Evolutionary conservation across 2,888 invertebrate genomes (phyloP).

Genomic region (Lithophane leautieri): DNA sequence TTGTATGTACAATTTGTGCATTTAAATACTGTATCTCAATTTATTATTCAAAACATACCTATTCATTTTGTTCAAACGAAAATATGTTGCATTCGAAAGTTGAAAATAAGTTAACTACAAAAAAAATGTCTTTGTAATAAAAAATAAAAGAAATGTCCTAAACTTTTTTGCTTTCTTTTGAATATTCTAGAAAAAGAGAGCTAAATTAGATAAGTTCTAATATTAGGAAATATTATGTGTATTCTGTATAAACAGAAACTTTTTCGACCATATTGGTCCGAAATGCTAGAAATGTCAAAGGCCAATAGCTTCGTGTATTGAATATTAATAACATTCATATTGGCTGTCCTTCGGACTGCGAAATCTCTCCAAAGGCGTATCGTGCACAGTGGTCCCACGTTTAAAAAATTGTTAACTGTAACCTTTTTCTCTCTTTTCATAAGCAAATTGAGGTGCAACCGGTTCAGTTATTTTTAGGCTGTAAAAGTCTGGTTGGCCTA

Average conservation of each 20-base stretch:
- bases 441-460: conserved; percentile 17
- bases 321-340: conserved; percentile 43
- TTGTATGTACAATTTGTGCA: neutral
- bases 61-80: neutral
- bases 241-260: conserved; percentile 32
- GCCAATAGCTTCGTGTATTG: conserved; percentile 30
- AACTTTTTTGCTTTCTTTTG: conserved; percentile 17
- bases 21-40: neutral
- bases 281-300: conserved; percentile 44
- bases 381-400: neutral
- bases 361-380: conserved; percentile 15
- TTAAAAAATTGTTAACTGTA: conserved; percentile 17
- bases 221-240: conserved; percentile 3
- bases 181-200: conserved; percentile 26
- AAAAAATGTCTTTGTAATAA: neutral
- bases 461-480: conserved; percentile 45
- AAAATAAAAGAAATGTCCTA: neutral
- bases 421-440: conserved; percentile 23
- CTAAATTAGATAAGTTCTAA: conserved; percentile 26
- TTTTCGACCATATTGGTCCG: conserved; percentile 27
- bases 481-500: neutral
- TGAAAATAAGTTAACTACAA: neutral
- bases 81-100: conserved; percentile 18
- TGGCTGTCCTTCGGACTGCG: conserved; percentile 15
- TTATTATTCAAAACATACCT: neutral